phyloP scores from a whole-genome alignment of 2,797 vertebrate species.

The Meriones psammophilus region DNA sequence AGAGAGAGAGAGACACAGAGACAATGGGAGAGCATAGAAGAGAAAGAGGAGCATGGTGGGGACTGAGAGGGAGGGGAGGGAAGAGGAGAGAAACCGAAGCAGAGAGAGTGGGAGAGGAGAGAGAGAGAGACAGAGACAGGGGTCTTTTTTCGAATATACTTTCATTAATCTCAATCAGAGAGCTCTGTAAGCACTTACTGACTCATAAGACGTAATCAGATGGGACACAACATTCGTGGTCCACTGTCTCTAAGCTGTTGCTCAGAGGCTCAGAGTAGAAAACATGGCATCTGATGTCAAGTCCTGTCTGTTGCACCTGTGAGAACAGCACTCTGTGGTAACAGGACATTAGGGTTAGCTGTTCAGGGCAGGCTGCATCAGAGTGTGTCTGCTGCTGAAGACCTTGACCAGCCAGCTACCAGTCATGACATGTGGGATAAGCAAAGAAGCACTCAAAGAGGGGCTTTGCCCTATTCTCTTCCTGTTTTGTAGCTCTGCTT shows the following conservation, averaged over 20 bases:
- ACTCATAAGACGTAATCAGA: not conserved
- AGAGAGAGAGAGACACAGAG: too few species aligned
- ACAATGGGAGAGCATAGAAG: too few species aligned
- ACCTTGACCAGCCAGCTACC: not conserved
- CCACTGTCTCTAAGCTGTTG: slow-evolving; percentile 23
- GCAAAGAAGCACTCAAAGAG: slow-evolving; percentile 39
- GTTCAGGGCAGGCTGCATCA: not conserved
- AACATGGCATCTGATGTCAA: slow-evolving; percentile 39
- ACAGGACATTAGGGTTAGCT: not conserved
- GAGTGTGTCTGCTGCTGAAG: not conserved
- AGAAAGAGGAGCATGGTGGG: too few species aligned
- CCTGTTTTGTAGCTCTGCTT: slow-evolving; percentile 6
- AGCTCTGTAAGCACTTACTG: slow-evolving; percentile 22
- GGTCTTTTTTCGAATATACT: not conserved
- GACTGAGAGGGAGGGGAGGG: too few species aligned
- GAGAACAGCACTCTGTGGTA: slow-evolving; percentile 11
- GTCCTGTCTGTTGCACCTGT: not conserved
- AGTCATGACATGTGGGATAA: not conserved
- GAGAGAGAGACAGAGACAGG: too few species aligned
- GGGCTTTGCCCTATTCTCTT: slow-evolving; percentile 36
- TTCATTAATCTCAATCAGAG: slow-evolving; percentile 50
- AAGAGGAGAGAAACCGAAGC: too few species aligned
- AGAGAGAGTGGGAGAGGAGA: too few species aligned
- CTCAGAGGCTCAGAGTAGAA: not conserved
- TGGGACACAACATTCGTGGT: slow-evolving; percentile 43